Percentiles rank a stretch among this genome's conserved stretches.
These are phyloP conservation scores for Hydrozoanthus tunicans DNA, from an alignment of 64 coral and sea anemone species.

Conservation along the genomic window DNA sequence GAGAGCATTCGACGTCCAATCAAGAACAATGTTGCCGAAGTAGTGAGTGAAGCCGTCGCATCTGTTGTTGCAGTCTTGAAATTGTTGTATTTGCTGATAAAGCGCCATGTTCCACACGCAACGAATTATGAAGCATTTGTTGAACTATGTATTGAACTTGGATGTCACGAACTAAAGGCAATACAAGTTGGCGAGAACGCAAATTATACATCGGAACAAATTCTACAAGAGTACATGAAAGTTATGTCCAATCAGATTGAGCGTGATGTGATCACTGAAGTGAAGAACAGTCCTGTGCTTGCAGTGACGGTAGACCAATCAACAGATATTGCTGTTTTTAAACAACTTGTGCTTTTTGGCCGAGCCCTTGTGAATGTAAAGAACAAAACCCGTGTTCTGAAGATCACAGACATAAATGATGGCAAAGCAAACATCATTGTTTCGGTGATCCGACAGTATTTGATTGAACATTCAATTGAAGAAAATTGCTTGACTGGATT, in stretches of 20 bases:
- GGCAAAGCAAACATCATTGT: constrained; percentile 2
- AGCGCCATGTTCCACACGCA: neutral
- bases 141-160: constrained; percentile 9
- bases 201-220: constrained; percentile 1
- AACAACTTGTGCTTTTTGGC: constrained; percentile 8
- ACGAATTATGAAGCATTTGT: constrained; percentile 10
- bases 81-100: constrained; percentile 17
- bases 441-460: constrained; percentile 18
- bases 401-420: constrained; percentile 34
- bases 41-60: neutral
- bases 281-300: neutral
- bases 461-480: constrained; percentile 5
- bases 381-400: constrained; percentile 14
- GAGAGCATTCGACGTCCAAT: neutral
- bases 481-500: constrained; percentile 15
- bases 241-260: neutral
- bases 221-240: constrained; percentile 18
- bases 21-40: neutral
- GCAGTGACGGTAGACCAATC: neutral
- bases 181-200: neutral
- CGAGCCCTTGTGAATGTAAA: constrained; percentile 17
- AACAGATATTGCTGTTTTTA: constrained; percentile 13
- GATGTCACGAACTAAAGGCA: constrained; percentile 11
- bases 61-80: constrained; percentile 8
- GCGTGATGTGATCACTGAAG: neutral